Evolutionary conservation across 2,113 vertebrate genomes (phyloP).

Genomic region (Agapornis roseicollis): DNA sequence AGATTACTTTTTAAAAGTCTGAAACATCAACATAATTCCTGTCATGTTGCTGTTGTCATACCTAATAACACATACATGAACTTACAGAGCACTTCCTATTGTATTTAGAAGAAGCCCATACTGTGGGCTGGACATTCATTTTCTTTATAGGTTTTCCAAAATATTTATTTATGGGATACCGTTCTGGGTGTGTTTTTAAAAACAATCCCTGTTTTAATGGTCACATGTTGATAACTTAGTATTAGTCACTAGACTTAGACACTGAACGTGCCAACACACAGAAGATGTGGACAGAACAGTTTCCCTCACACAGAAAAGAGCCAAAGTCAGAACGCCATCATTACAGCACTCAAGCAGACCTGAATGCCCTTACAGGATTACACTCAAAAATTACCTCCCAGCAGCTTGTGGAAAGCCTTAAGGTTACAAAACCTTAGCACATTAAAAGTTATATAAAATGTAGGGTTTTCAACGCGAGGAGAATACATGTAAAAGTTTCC

Average conservation of each 20-base stretch:
- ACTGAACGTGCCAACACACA: rapidly evolving
- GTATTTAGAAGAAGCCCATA: neutral
- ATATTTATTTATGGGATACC: neutral
- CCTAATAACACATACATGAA: rapidly evolving
- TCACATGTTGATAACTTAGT: neutral
- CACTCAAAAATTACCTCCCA: neutral
- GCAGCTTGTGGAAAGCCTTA: rapidly evolving
- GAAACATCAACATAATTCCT: neutral
- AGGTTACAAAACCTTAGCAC: neutral
- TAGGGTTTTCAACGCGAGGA: rapidly evolving
- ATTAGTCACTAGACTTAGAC: too few species aligned
- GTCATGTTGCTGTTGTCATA: neutral
- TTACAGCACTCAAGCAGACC: neutral
- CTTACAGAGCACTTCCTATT: rapidly evolving
- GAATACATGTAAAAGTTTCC: rapidly evolving
- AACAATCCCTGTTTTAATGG: neutral
- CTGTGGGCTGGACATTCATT: neutral
- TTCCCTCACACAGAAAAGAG: neutral
- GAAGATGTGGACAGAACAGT: rapidly evolving
- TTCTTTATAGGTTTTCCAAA: neutral
- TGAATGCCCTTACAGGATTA: rapidly evolving
- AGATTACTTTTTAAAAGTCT: neutral
- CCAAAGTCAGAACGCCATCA: neutral
- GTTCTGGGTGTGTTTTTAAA: rapidly evolving
- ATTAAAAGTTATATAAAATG: neutral